A percentile compares a stretch with the other conserved stretches of the same genome.
These are phyloP conservation scores for Aelia acuminata DNA, from an alignment of 2,888 invertebrate genomes.

Conservation along the genomic window DNA sequence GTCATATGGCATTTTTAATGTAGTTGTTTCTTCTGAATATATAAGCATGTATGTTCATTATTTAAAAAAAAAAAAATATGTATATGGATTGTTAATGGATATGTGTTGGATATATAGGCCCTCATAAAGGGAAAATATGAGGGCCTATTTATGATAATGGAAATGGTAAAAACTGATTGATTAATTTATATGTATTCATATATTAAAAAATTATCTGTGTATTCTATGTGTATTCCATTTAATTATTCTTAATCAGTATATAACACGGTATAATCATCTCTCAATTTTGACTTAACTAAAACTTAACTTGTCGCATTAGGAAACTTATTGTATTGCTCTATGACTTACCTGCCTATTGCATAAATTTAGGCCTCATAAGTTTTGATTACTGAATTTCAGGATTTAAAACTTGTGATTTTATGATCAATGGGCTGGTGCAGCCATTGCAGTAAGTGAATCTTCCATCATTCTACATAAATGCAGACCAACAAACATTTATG, in stretches of 20 bases:
- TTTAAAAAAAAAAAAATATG: conserved; percentile 19
- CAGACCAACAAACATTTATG: conserved; percentile 47
- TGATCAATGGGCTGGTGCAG: conserved; percentile 59
- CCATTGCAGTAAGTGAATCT: conserved; percentile 50
- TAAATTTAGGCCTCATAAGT: conserved; percentile 60
- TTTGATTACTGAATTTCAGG: conserved; percentile 25
- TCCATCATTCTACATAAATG: conserved; percentile 59
- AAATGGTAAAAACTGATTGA: conserved; percentile 44
- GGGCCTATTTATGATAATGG: conserved; percentile 61
- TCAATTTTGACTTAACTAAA: conserved; percentile 42
- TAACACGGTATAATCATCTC: conserved; percentile 56
- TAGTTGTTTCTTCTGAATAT: conserved; percentile 59
- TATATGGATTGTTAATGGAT: conserved; percentile 33
- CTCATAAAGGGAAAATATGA: conserved; percentile 64
- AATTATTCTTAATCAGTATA: conserved; percentile 55
- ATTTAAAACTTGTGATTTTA: conserved; percentile 55
- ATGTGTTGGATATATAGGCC: conserved; percentile 59
- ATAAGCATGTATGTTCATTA: conserved; percentile 60
- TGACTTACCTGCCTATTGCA: conserved; percentile 58
- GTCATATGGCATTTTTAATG: conserved; percentile 56
- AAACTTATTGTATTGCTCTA: conserved; percentile 24
- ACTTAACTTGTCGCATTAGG: conserved; percentile 45
- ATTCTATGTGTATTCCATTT: conserved; percentile 56
- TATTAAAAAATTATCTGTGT: conserved; percentile 50
- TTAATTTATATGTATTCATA: conserved; percentile 55